Conservation (phyloP, 2,888 invertebrate genomes). For the Myopa testacea region DNA sequence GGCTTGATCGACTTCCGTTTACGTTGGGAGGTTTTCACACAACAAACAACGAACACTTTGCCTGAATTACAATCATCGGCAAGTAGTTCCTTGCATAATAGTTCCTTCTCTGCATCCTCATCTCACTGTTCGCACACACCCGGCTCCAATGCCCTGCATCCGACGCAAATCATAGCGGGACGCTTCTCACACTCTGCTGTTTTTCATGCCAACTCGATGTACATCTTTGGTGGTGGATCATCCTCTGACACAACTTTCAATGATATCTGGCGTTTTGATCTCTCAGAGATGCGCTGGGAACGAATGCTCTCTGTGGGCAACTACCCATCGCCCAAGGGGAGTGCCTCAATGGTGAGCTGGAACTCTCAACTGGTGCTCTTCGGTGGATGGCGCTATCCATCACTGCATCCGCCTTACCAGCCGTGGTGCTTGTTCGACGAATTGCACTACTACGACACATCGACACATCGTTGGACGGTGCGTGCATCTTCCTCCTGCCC, state of each 20-base stretch:
- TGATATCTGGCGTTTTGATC: constrained; percentile 94
- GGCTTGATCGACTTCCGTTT: constrained; percentile 82
- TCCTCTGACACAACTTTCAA: constrained; percentile 95
- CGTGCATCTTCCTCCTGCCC: constrained; percentile 58
- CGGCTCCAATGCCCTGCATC: constrained; percentile 1
- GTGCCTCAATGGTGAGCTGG: constrained; percentile 91
- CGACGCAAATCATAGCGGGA: constrained; percentile 83
- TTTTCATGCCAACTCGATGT: constrained; percentile 86
- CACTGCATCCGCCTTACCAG: constrained; percentile 85
- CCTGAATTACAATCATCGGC: constrained; percentile 23
- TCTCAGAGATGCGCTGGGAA: constrained; percentile 87
- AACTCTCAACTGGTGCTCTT: constrained; percentile 86
- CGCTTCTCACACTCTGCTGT: constrained; percentile 94
- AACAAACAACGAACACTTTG: constrained; percentile 49
- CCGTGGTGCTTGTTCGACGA: constrained; percentile 92
- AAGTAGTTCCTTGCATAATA: not conserved
- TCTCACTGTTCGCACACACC: constrained; percentile 25
- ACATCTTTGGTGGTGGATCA: constrained; percentile 96
- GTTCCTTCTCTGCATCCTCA: constrained; percentile 60
- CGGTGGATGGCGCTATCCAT: constrained; percentile 96
- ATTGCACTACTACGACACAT: constrained; percentile 87
- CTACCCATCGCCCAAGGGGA: constrained; percentile 96
- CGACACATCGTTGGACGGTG: constrained; percentile 80
- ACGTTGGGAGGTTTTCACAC: constrained; percentile 76
- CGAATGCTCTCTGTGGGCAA: constrained; percentile 80